Evolutionary conservation across 2,113 vertebrate genomes (phyloP), one percentile per base, ranked within the genome.

Genomic region (Epinephelus fuscoguttatus): DNA sequence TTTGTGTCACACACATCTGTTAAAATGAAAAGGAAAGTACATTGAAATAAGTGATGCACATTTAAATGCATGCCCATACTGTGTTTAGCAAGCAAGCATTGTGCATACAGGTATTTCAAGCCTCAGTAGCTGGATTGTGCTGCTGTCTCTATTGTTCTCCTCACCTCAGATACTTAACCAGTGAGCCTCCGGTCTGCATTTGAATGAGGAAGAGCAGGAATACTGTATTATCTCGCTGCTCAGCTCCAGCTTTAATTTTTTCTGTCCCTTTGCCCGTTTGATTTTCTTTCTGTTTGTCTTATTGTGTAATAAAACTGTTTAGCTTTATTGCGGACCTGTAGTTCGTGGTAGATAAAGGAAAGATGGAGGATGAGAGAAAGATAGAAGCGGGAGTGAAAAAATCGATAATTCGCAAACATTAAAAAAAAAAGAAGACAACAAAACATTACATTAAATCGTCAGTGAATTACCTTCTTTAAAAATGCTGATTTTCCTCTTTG

Each of bases 381-480:
- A 85, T 23, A 45, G 52, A 66, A 71, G 47, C 33, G 69, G 1
- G 52, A 15, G 27, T 56, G 50, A 74, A 81, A 75, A 66, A 84
- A 87, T 88, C n/a, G 15, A 89, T 86, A 53, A 77, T 78, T 81
- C 80, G 52, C 67, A 55, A 81, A 90, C 78, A 80, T 87, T n/a
- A 76, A 75, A 66, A 78, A 62, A 79, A 55, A 30, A 30, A 30
- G 5, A 1, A 30, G 30, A 37, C 33, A 37, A 37, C 33, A 37
- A 37, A 0, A 19, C 64, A 68, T 85, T 71, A 72, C 61, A 42
- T 81, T 86, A 71, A 84, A 86, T 85, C 18, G 13, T 72, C 1
- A 6, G 23, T 83, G 68, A 67, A 91, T 88, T 72, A 68, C 78
- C 67, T 59, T 75, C 56, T 83, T 90, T 68, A 86, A 80, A 86